Percentiles rank a stretch among this genome's conserved stretches.
Evolutionary conservation across 1,140 invertebrate species (phyloP).

Genomic region (Bombus cullumanus): DNA sequence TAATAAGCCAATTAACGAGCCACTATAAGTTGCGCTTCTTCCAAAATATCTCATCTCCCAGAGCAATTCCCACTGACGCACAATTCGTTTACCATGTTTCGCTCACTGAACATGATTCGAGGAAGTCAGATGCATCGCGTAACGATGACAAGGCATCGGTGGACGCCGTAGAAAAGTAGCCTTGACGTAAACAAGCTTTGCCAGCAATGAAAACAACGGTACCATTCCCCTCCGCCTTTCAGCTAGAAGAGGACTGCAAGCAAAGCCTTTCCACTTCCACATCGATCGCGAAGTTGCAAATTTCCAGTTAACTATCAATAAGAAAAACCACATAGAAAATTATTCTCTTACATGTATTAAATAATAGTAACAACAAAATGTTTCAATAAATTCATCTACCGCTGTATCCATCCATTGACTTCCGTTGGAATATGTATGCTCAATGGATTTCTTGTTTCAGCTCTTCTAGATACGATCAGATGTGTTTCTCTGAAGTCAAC

Average conservation of each 20-base stretch:
- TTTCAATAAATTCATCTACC: neutral
- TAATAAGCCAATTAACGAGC: too few relatives aligned
- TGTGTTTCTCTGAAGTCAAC: too few relatives aligned
- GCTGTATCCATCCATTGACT: neutral
- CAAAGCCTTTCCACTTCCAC: neutral
- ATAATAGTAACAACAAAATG: neutral
- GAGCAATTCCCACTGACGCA: neutral
- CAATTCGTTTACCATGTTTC: neutral
- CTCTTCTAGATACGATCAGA: too few relatives aligned
- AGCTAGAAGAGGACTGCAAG: conserved; percentile 31
- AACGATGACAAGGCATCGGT: conserved; percentile 21
- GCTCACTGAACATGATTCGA: neutral
- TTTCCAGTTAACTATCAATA: neutral
- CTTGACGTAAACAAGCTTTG: conserved; percentile 63
- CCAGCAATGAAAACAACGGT: conserved; percentile 67
- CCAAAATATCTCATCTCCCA: neutral
- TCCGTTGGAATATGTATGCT: neutral
- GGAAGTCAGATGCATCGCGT: neutral
- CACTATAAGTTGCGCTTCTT: neutral
- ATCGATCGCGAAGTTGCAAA: neutral
- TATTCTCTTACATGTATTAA: too few relatives aligned
- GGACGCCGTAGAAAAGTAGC: conserved; percentile 57
- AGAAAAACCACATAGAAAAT: too few relatives aligned
- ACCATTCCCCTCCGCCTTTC: neutral
- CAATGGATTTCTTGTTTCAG: neutral